Conservation (phyloP, 2,797 vertebrate genomes). For the Vespertilio murinus region DNA sequence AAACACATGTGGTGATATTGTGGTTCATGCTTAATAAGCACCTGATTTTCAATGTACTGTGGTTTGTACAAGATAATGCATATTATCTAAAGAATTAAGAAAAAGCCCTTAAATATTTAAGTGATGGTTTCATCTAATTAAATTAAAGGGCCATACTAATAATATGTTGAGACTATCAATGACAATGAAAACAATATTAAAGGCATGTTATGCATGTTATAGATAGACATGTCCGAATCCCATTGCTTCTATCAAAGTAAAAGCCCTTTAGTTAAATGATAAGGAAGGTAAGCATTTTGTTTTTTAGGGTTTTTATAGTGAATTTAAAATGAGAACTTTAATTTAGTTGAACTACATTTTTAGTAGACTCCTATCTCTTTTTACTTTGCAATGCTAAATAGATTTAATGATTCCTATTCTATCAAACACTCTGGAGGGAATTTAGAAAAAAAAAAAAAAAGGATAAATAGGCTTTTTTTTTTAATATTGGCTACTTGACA, state of each 20-base stretch:
- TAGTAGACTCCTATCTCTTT: not conserved
- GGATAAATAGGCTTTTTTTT: not conserved
- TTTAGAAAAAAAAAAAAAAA: not conserved
- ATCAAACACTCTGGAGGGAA: not conserved
- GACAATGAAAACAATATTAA: not conserved
- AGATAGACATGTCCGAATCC: not conserved
- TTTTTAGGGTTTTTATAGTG: not conserved
- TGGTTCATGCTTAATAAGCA: not conserved
- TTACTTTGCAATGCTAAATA: not conserved
- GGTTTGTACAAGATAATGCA: not conserved
- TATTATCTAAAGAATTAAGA: not conserved
- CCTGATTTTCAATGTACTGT: not conserved
- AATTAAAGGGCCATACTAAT: not conserved
- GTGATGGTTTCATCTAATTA: not conserved
- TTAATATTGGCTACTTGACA: not conserved
- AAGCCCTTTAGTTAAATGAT: not conserved
- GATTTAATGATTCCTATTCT: not conserved
- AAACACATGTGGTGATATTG: not conserved
- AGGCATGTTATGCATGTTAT: not conserved
- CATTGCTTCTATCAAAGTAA: not conserved
- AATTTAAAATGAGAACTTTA: conserved; percentile 7
- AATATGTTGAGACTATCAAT: not conserved
- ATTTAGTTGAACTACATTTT: not conserved
- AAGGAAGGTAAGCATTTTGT: not conserved
- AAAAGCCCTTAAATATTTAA: not conserved